Evolutionary conservation across 2,113 vertebrate species (phyloP).

Genomic region (Notothenia coriiceps): DNA sequence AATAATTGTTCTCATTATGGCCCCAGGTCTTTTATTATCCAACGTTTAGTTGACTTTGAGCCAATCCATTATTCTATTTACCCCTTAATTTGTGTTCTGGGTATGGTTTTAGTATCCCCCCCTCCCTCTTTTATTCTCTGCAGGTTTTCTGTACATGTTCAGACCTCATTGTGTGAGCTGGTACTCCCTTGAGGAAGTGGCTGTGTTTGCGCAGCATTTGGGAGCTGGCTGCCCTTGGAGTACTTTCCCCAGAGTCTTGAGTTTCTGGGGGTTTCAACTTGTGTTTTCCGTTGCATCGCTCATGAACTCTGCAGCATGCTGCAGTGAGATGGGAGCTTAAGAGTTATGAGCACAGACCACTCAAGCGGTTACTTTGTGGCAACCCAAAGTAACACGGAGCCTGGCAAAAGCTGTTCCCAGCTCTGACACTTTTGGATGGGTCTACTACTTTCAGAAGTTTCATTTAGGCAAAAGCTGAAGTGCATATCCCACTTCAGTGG

Average conservation of each 20-base stretch:
- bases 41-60: too few species aligned
- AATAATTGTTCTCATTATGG: neutral
- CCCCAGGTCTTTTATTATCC: neutral
- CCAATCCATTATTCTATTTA: too few species aligned
- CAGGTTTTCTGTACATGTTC: constrained; percentile 42
- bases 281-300: constrained; percentile 47
- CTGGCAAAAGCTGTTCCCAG: constrained; percentile 3
- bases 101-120: neutral
- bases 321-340: constrained; percentile 23
- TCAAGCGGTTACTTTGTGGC: constrained; percentile 43
- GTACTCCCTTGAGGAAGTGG: constrained; percentile 41
- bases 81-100: constrained; percentile 13
- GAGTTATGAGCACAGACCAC: constrained; percentile 42
- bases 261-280: constrained; percentile 52
- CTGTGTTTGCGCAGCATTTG: constrained; percentile 41
- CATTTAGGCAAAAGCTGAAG: neutral
- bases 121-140: constrained; percentile 12
- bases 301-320: constrained; percentile 48
- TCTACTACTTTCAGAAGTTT: neutral
- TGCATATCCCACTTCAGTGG: too few species aligned
- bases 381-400: constrained; percentile 14
- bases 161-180: constrained; percentile 50
- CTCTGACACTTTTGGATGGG: neutral
- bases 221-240: constrained; percentile 52
- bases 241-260: constrained; percentile 43